Evolutionary conservation across 2,113 vertebrate species (phyloP), one percentile per base, ranked within the genome.

Genomic region (Trematomus loennbergii): DNA sequence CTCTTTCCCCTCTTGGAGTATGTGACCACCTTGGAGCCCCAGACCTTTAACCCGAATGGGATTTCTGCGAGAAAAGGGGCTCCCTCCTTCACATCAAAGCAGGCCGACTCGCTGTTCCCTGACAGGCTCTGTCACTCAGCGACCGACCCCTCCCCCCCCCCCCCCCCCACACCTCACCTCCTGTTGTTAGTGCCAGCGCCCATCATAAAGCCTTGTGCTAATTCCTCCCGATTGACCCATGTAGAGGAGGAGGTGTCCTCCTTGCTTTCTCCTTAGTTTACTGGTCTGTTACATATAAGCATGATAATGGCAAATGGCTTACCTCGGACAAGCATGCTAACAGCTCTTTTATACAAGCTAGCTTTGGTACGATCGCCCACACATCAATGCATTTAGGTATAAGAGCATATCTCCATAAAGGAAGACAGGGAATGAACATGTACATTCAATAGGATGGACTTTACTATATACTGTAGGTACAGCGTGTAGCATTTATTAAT

Each of bases 81-180:
- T 55, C 36, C 36, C 53, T 70, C 52, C 36, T 36, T 17, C 52
- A 70, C 67, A 70, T 70, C 67, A 70, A 70, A 70, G 67, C 67
- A 45, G 18, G 36, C 52, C 50, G 18, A 40, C 65, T 68, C 11
- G 4, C 65, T 54, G 66, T 54, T 53, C 10, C 29, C 20, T 57
- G 36, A 54, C 36, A 15, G 66, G 9, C 66, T 13, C 18, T 2
- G 20, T 57, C 36, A 57, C 53, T 57, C 67, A 25, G 36, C 13
- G 11, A 10, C 25, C 3, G 12, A 1, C 4, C 66, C 50, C 22
- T 3, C 11, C 7, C 59, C 22, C 11, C 11, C 7, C 36, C 29
- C n/a, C n/a, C n/a, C n/a, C n/a, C n/a, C 12, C 12, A 8, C 13
- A 2, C 49, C 49, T 6, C 18, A 54, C 50, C 50, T 22, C 66